Conservation (phyloP, 2,888 invertebrate species). For the Cheiracanthium punctorium region DNA sequence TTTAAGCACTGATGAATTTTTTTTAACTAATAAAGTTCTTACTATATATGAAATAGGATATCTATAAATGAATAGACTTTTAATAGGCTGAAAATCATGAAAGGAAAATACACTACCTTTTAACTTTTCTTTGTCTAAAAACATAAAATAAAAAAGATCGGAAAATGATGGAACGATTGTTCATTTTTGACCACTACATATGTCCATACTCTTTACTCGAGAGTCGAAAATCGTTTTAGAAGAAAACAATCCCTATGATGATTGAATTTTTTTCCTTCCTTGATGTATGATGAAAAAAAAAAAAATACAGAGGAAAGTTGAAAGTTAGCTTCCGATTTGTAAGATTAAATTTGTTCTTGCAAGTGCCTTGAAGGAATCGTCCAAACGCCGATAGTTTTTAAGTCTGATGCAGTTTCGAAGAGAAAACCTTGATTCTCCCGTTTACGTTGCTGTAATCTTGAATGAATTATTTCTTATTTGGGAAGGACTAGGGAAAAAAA, state of each 20-base stretch:
- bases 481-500: background rate
- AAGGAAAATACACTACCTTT: too few relatives aligned
- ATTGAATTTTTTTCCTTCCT: constrained; percentile 21
- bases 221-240: constrained; percentile 33
- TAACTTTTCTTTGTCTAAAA: too few relatives aligned
- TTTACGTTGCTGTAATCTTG: constrained; percentile 22
- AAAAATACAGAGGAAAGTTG: too few relatives aligned
- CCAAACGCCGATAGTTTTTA: constrained; percentile 46
- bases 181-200: background rate
- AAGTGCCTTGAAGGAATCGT: constrained; percentile 46
- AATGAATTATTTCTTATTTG: constrained; percentile 27
- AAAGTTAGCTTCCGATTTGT: constrained; percentile 64
- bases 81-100: too few relatives aligned
- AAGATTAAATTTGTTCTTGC: constrained; percentile 67
- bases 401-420: constrained; percentile 44
- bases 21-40: too few relatives aligned
- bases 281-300: too few relatives aligned
- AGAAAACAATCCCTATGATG: constrained; percentile 49
- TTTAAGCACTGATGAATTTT: too few relatives aligned
- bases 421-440: constrained; percentile 44
- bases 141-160: too few relatives aligned
- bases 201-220: constrained; percentile 2
- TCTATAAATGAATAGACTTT: too few relatives aligned
- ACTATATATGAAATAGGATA: too few relatives aligned
- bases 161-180: background rate